Evolutionary conservation across 2,113 vertebrate species (phyloP), one percentile per base, ranked within the genome.

Genomic region (Actinemys pallida): DNA sequence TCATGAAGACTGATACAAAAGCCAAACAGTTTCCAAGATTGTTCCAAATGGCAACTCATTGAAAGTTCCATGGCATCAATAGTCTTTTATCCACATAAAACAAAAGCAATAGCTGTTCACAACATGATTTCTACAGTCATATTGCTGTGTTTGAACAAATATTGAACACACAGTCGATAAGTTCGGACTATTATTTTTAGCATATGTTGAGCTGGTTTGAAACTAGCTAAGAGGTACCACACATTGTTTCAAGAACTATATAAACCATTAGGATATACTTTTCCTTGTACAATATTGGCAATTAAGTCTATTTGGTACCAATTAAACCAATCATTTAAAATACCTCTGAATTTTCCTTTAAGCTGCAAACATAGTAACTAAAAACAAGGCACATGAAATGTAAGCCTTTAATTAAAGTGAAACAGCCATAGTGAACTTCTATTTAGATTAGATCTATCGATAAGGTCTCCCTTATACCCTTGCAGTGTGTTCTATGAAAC

Each of bases 351-450:
- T 78, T 90, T 76, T 75, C 39, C 57, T 95, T 81, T 87, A 92
- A 94, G 82, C 72, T 91, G 92, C 92, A 89, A 96, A 91, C 88
- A 86, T 49, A 92, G 81, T 96, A 93, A 94, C 81, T 84, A 84
- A 94, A 97, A 96, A 84, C 97, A 98, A 98, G 98, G 98, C 98
- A 98, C 97, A 91, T 0, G 3, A 92, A 96, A 94, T 75, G 88
- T 93, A 97, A 97, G 90, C 81, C 93, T 97, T 93, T 85, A 79
- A 91, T 91, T 92, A 95, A 89, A 96, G 53, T 45, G 76, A 76
- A 92, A 95, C 87, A 92, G 87, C 29, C 80, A 45, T 5, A 1
- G 3, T 50, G 13, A 87, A 93, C 65, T 94, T 93, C 91, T 88
- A 75, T 92, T 92, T 59, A 94, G 83, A 96, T 57, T 91, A 96